Conservation (phyloP, 2,113 vertebrate genomes). For the Bufo bufo region DNA sequence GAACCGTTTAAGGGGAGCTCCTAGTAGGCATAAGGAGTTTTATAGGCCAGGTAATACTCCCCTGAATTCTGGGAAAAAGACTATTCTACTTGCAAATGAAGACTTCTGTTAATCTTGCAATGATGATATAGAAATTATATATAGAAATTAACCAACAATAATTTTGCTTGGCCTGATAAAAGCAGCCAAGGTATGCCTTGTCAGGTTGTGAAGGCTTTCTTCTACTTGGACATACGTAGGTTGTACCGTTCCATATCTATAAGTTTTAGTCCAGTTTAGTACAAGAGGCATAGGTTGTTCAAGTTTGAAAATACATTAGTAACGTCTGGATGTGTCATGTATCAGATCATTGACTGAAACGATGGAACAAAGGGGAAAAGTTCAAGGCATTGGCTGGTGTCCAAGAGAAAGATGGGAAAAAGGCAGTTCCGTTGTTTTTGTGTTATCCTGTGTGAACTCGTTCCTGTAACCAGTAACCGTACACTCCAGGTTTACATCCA, state of each 20-base stretch:
- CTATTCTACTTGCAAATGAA: too few species aligned
- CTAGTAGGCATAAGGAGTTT: too few species aligned
- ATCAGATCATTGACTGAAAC: slow-evolving; percentile 4
- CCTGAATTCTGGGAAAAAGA: too few species aligned
- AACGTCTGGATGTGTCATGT: not conserved
- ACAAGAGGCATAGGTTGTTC: not conserved
- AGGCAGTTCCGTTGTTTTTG: slow-evolving; percentile 8
- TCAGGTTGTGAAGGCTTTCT: not conserved
- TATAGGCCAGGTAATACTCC: too few species aligned
- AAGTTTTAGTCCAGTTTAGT: not conserved
- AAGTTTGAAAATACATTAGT: not conserved
- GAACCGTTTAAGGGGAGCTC: too few species aligned
- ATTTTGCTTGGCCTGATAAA: not conserved
- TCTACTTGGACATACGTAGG: not conserved
- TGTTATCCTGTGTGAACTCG: slow-evolving; percentile 29
- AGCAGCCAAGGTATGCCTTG: not conserved
- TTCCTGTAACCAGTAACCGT: slow-evolving; percentile 20
- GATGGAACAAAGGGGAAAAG: slow-evolving; percentile 24
- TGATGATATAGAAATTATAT: not conserved
- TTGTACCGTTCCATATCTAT: not conserved
- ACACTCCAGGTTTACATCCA: slow-evolving; percentile 26
- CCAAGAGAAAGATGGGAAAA: slow-evolving; percentile 30
- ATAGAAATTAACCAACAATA: not conserved
- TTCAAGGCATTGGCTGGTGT: slow-evolving; percentile 26
- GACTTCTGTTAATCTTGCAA: not conserved